These are phyloP conservation scores for Conus canariensis DNA, from an alignment of 2,888 invertebrate species.

Conservation along the genomic window DNA sequence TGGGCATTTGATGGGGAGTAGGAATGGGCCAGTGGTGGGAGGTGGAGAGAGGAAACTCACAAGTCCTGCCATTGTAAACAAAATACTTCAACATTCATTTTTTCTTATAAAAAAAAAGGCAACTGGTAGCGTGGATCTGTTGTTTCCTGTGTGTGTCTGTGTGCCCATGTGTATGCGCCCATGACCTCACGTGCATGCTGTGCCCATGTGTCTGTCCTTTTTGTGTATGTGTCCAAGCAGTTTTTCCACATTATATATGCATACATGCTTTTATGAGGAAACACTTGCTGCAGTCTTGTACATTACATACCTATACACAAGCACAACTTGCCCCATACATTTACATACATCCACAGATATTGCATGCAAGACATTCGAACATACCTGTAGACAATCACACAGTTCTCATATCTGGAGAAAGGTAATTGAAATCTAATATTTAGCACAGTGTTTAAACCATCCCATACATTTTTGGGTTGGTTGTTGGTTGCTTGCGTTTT, in stretches of 20 bases:
- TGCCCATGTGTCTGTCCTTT: too few relatives aligned
- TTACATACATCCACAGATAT: neutral
- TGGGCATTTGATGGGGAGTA: too few relatives aligned
- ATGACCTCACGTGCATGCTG: neutral
- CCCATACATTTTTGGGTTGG: neutral
- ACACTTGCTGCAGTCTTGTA: too few relatives aligned
- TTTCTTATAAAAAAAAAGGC: too few relatives aligned
- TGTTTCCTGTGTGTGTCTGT: neutral
- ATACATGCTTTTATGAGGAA: neutral
- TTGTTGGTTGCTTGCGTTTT: neutral
- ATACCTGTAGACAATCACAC: neutral
- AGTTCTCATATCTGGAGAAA: neutral
- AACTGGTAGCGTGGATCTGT: neutral
- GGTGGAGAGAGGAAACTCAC: too few relatives aligned
- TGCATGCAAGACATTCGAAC: too few relatives aligned
- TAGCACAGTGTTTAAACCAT: neutral
- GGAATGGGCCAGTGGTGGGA: too few relatives aligned
- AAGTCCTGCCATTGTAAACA: too few relatives aligned
- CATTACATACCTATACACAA: too few relatives aligned
- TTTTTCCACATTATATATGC: neutral
- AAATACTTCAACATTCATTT: too few relatives aligned
- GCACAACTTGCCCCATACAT: neutral
- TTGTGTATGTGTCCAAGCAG: neutral
- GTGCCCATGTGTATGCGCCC: neutral
- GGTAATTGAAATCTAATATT: neutral